These are phyloP conservation scores for Cydia pomonella DNA, from an alignment of 1,140 invertebrate species.

Conservation along the genomic window DNA sequence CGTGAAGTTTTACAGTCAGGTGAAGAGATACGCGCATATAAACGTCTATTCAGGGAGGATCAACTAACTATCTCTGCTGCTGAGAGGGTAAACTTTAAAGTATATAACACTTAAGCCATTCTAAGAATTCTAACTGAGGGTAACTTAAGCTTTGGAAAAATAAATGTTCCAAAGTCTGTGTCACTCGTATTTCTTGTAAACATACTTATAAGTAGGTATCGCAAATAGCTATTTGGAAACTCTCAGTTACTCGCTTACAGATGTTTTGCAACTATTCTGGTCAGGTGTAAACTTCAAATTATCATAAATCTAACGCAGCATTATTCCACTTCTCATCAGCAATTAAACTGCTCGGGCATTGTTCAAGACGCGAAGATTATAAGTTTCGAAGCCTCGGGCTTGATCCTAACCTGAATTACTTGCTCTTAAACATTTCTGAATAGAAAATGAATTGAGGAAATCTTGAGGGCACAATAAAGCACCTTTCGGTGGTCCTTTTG, in stretches of 20 bases:
- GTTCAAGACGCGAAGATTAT: slow-evolving; percentile 15
- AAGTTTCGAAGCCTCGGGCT: slow-evolving; percentile 8
- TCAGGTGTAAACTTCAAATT: slow-evolving; percentile 14
- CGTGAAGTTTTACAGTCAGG: no score
- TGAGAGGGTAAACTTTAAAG: no score
- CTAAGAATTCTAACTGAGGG: no score
- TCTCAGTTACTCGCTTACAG: neutral
- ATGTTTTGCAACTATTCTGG: slow-evolving; percentile 6
- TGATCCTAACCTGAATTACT: slow-evolving; percentile 18
- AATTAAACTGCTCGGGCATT: slow-evolving; percentile 13
- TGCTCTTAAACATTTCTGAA: slow-evolving; percentile 17
- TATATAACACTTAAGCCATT: no score
- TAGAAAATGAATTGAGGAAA: slow-evolving; percentile 14
- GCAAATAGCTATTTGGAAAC: neutral
- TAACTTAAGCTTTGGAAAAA: no score
- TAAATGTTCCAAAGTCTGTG: no score
- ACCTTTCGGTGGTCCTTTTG: neutral
- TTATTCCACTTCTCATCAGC: slow-evolving; percentile 15
- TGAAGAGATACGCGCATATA: no score
- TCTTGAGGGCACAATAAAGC: neutral
- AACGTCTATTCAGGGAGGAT: no score
- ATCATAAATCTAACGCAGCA: slow-evolving; percentile 13
- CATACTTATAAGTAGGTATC: no score
- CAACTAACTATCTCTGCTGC: no score
- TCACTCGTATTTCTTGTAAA: neutral